Conservation (phyloP, 2,888 invertebrate genomes). For the Euproctis similis region DNA sequence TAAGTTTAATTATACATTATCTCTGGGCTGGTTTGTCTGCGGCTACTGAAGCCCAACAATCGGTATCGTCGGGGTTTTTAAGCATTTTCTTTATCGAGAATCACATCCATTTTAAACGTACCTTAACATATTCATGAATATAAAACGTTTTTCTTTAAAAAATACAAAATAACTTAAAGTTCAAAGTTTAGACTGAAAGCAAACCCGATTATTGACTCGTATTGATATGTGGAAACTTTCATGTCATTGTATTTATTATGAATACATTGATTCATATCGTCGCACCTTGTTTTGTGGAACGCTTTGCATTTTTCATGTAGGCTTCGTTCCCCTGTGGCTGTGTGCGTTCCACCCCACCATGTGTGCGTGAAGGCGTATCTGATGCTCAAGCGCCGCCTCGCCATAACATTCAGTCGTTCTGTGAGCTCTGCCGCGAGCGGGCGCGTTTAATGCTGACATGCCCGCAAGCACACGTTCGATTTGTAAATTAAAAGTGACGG, state of each 20-base stretch:
- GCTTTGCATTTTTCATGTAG: constrained; percentile 62
- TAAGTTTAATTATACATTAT: no score
- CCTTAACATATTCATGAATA: constrained; percentile 3
- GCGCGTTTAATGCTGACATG: constrained; percentile 27
- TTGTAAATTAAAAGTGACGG: constrained; percentile 36
- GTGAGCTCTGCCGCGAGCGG: constrained; percentile 36
- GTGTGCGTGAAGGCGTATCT: constrained; percentile 56
- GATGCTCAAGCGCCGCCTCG: constrained; percentile 57
- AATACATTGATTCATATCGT: constrained; percentile 19
- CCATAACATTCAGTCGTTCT: constrained; percentile 39
- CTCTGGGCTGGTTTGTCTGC: no score
- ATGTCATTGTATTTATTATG: constrained; percentile 8
- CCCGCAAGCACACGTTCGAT: constrained; percentile 22
- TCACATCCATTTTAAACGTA: constrained; percentile 7
- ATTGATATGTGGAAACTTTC: no score
- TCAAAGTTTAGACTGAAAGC: constrained; percentile 17
- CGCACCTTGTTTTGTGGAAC: constrained; percentile 39
- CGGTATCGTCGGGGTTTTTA: no score
- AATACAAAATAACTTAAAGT: constrained; percentile 11
- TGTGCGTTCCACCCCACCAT: constrained; percentile 14
- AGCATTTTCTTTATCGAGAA: constrained; percentile 9
- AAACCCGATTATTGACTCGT: constrained; percentile 7
- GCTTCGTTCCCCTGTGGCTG: constrained; percentile 35
- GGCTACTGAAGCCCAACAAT: no score
- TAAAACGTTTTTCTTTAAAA: constrained; percentile 6